Base-by-base conservation (phyloP, 2,797 vertebrate species). In the Xerus rutilus region DNA sequence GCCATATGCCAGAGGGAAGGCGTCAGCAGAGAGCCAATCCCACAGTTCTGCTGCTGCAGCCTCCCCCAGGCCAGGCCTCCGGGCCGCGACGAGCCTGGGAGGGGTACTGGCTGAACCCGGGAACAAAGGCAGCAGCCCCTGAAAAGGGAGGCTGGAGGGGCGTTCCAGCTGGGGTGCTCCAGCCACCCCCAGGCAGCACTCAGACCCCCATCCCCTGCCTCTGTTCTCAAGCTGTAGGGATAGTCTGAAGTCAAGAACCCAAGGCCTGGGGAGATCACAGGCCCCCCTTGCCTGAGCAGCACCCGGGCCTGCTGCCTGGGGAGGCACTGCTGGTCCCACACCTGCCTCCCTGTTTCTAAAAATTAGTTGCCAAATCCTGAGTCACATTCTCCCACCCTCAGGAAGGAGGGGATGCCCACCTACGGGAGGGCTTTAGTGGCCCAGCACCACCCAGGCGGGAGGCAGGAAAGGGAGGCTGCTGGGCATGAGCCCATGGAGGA, bases 1-100 rank as follows among this genome's bases (percentile, higher is more conserved):
- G 93, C 98, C 99, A 99, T 99, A 98, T 98, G 92, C 95, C 98
- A 89, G 94, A 86, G 93, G 70, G 96, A 98, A 98, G 93, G 98
- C 96, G 52, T 95, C 97, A 98, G 98, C 98, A 97, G 97, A 96
- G 97, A 94, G 98, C 98, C 97, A 97, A 98, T 98, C 97, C 95
- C 86, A 95, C 92, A 86, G 83, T 82, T 86, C 92, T 91, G 95
- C 92, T 73, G 89, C 97, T 69, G 91, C 97, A 76, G 97, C 96
- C 98, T 96, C 97, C 97, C 96, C 97, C 96, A 95, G 97, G 96
- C 92, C 96, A 89, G 97, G 97, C 97, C 95, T 97, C 97, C 93
- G 97, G 98, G 97, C 91, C 94, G 32, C 1, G 1, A 28, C 79
- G 32, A 21, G 67, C 49, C 69, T 0, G 28, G 84, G 39, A 87